A percentile compares a stretch with the other conserved stretches of the same genome.
phyloP scores from a whole-genome alignment of 1,140 invertebrate species.

The Drosophila navojoa region DNA sequence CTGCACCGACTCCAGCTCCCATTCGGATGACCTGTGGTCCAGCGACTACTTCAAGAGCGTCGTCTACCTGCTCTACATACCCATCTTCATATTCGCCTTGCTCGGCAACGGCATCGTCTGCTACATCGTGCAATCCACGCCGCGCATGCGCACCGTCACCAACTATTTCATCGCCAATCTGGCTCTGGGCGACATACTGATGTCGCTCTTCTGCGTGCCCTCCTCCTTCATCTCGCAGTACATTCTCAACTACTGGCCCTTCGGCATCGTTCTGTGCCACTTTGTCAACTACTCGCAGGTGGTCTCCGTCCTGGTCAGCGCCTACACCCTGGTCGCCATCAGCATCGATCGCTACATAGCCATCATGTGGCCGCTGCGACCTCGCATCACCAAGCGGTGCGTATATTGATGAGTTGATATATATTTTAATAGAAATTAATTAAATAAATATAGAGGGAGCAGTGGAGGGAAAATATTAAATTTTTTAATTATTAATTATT shows the following conservation, averaged over 20 bases:
- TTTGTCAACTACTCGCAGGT: constrained; percentile 91
- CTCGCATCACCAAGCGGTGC: constrained; percentile 89
- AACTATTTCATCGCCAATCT: constrained; percentile 95
- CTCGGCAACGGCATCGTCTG: constrained; percentile 92
- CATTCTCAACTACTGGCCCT: constrained; percentile 92
- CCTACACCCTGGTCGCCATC: constrained; percentile 93
- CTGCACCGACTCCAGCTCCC: constrained; percentile 43
- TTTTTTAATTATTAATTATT: no score
- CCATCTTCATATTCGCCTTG: constrained; percentile 90
- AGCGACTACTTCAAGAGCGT: constrained; percentile 86
- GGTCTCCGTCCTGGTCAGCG: constrained; percentile 92
- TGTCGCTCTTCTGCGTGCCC: constrained; percentile 94
- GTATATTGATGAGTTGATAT: constrained; percentile 65
- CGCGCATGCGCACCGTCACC: constrained; percentile 93
- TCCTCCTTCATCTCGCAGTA: constrained; percentile 92
- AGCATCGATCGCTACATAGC: constrained; percentile 94
- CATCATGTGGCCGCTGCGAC: constrained; percentile 93
- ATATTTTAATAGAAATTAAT: no score
- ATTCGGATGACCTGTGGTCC: constrained; percentile 69
- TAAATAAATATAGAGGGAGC: no score
- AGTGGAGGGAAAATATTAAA: no score
- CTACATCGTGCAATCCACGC: constrained; percentile 90
- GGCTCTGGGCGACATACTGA: constrained; percentile 92
- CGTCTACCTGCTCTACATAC: constrained; percentile 90
- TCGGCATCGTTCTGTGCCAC: constrained; percentile 90